Percentiles rank a stretch among this genome's conserved stretches.
These are phyloP conservation scores for Kobus ellipsiprymnus DNA, from an alignment of 2,113 vertebrate genomes.

Conservation along the genomic window DNA sequence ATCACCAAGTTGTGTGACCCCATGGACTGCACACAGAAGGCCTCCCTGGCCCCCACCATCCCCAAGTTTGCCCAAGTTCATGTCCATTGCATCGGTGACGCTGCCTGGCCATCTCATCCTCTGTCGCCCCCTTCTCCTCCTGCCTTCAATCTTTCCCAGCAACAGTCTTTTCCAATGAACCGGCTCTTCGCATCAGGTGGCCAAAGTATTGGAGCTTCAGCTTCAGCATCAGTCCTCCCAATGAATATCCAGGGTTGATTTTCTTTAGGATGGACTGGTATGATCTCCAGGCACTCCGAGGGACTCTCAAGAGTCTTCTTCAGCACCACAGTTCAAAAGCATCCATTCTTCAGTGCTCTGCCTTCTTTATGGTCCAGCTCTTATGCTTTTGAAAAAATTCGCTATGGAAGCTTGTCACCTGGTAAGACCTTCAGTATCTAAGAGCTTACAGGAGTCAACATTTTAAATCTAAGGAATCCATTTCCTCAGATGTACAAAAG, in stretches of 20 bases:
- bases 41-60: neutral
- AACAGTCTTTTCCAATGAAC: neutral
- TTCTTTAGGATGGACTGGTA: neutral
- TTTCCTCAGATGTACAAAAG: neutral
- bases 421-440: neutral
- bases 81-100: rapidly evolving
- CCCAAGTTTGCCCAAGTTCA: neutral
- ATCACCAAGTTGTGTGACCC: neutral
- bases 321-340: neutral
- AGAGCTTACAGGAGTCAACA: neutral
- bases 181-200: neutral
- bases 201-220: neutral
- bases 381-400: neutral
- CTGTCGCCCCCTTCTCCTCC: neutral
- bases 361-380: neutral
- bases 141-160: neutral
- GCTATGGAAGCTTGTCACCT: neutral
- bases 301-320: neutral
- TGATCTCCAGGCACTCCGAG: neutral
- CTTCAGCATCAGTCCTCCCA: neutral
- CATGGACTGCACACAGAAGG: neutral
- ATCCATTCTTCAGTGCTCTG: neutral
- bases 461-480: neutral
- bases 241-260: neutral
- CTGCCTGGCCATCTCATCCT: neutral